Evolutionary conservation across 2,113 vertebrate genomes (phyloP).

Genomic region (Melanostigma gelatinosum): DNA sequence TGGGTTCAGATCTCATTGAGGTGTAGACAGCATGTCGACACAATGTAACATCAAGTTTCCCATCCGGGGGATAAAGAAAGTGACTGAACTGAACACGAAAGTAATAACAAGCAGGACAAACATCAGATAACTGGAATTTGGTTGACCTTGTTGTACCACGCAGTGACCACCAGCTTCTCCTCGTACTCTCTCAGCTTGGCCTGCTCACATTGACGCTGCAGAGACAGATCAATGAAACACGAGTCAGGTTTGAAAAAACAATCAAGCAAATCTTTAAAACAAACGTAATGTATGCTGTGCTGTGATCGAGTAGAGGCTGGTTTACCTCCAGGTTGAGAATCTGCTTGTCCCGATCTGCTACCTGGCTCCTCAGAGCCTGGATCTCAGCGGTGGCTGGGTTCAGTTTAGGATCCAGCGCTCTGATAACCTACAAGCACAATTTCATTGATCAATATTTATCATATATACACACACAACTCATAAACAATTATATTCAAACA

Average conservation of each 20-base stretch:
- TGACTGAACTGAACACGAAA: not conserved
- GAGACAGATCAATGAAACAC: constrained; percentile 9
- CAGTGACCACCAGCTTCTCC: constrained; percentile 96
- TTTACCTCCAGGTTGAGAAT: constrained; percentile 91
- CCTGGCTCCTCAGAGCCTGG: constrained; percentile 90
- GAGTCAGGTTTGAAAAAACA: not conserved
- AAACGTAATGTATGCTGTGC: not conserved
- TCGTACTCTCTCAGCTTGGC: constrained; percentile 93
- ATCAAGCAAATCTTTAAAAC: not conserved
- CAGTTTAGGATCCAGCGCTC: constrained; percentile 94
- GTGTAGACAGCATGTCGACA: too few relatives aligned
- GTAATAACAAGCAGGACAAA: not conserved
- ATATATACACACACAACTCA: not conserved
- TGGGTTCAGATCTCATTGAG: too few relatives aligned
- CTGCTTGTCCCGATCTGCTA: constrained; percentile 91
- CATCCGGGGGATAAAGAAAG: not conserved
- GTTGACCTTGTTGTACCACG: constrained; percentile 97
- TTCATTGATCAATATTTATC: too few relatives aligned
- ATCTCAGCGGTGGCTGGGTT: constrained; percentile 98
- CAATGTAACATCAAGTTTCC: not conserved
- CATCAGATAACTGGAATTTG: not conserved
- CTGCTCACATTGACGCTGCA: constrained; percentile 91
- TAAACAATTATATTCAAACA: not conserved
- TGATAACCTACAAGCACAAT: constrained; percentile 88
- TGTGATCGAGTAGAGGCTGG: not conserved